Percentiles rank a stretch among this genome's conserved stretches.
Evolutionary conservation across 2,113 vertebrate species (phyloP).

Genomic region (Corydoras maculifer): DNA sequence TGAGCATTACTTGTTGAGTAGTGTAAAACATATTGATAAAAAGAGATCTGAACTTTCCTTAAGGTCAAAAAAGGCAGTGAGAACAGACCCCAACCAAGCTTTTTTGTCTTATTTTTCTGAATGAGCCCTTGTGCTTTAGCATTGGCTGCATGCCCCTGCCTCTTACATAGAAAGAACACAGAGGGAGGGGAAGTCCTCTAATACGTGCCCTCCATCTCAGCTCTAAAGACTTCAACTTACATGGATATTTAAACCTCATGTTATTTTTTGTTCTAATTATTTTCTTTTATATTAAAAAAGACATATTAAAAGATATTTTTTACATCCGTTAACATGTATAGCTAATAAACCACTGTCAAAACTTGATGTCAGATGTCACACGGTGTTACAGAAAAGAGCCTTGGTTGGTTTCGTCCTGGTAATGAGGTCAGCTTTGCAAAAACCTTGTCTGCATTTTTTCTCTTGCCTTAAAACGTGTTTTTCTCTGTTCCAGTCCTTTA

Average conservation of each 20-base stretch:
- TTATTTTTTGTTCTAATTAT: background rate
- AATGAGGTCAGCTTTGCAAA: background rate
- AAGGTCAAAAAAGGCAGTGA: slow-evolving; percentile 34
- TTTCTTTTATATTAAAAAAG: slow-evolving; percentile 10
- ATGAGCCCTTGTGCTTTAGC: slow-evolving; percentile 68
- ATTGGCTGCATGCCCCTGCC: slow-evolving; percentile 64
- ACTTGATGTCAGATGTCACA: background rate
- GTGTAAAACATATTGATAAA: slow-evolving; percentile 52
- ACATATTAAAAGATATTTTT: background rate
- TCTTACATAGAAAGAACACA: slow-evolving; percentile 63
- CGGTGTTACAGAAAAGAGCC: background rate
- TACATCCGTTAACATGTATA: slow-evolving; percentile 5
- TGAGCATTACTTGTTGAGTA: slow-evolving; percentile 25
- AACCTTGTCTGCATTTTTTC: background rate
- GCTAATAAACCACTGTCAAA: background rate
- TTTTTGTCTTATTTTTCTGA: slow-evolving; percentile 60
- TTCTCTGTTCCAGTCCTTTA: slow-evolving; percentile 40
- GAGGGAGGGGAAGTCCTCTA: slow-evolving; percentile 57
- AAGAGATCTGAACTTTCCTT: slow-evolving; percentile 28
- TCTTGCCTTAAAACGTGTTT: slow-evolving; percentile 3
- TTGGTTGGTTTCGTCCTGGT: background rate
- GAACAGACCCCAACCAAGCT: slow-evolving; percentile 58
- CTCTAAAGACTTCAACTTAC: slow-evolving; percentile 57
- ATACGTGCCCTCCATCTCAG: slow-evolving; percentile 44
- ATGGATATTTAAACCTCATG: slow-evolving; percentile 49